These are phyloP conservation scores for Falco rusticolus DNA, from an alignment of 2,797 vertebrate species.

Conservation along the genomic window DNA sequence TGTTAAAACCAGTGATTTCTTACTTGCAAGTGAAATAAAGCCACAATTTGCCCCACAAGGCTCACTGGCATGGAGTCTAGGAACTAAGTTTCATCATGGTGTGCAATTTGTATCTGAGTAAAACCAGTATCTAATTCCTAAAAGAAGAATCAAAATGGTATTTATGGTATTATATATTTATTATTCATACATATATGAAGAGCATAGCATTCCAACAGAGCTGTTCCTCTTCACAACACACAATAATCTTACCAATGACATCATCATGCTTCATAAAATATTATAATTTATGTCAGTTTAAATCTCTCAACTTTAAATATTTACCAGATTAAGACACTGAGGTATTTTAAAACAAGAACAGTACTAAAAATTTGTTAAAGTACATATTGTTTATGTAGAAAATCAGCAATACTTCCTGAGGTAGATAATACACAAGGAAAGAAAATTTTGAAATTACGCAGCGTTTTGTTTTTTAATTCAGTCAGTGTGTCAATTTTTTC, in stretches of 20 bases:
- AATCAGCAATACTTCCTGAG: neutral
- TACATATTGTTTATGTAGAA: neutral
- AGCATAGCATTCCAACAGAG: rapidly evolving
- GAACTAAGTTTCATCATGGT: neutral
- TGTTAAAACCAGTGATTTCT: neutral
- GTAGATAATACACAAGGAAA: neutral
- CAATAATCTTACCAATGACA: neutral
- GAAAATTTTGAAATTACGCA: neutral
- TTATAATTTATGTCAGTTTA: neutral
- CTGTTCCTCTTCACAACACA: neutral
- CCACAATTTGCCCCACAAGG: neutral
- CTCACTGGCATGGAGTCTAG: neutral
- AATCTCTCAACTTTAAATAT: neutral
- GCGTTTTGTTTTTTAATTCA: neutral
- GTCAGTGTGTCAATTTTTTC: neutral
- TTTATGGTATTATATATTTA: neutral
- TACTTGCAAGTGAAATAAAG: neutral
- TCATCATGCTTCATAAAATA: neutral
- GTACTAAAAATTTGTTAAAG: neutral
- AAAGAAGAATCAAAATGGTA: neutral
- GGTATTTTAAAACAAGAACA: neutral
- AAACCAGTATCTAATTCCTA: neutral
- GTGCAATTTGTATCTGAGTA: neutral
- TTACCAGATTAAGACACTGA: neutral
- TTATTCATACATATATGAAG: neutral